These are phyloP conservation scores for Heliconius himera DNA, from an alignment of 1,140 invertebrate species.

Conservation along the genomic window DNA sequence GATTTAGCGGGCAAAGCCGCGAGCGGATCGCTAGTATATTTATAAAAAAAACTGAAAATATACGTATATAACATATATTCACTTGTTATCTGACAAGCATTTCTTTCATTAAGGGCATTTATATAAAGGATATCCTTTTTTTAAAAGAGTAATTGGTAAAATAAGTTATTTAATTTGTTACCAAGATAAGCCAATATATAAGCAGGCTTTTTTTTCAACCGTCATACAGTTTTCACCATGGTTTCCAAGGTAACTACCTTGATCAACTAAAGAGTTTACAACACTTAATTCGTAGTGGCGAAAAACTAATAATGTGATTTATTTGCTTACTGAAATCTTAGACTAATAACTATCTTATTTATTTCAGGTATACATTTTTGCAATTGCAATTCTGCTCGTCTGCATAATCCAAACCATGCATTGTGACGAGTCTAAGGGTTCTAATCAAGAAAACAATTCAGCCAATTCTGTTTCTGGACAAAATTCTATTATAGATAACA, in stretches of 20 bases:
- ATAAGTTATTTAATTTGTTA: not conserved
- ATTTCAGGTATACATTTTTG: slow-evolving; percentile 14
- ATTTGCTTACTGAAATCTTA: not conserved
- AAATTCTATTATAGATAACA: slow-evolving; percentile 3
- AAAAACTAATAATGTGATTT: not conserved
- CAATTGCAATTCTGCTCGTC: slow-evolving; percentile 13
- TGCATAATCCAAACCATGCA: slow-evolving; percentile 18
- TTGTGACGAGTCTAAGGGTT: not conserved
- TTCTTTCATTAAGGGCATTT: not conserved
- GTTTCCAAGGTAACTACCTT: not conserved
- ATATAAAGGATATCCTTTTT: not conserved
- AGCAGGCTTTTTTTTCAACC: not conserved
- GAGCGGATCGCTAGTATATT: not conserved
- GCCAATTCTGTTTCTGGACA: not conserved
- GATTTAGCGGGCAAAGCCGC: too few relatives aligned
- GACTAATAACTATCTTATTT: not conserved
- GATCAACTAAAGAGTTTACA: not conserved
- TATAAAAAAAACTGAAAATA: not conserved
- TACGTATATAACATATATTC: not conserved
- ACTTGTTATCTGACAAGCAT: not conserved
- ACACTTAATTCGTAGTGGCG: not conserved
- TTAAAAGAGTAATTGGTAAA: not conserved
- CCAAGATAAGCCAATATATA: not conserved
- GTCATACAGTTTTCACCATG: not conserved
- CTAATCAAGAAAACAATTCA: not conserved